These are phyloP conservation scores for Chymomyza costata DNA, from an alignment of 1,140 invertebrate genomes.

Conservation along the genomic window DNA sequence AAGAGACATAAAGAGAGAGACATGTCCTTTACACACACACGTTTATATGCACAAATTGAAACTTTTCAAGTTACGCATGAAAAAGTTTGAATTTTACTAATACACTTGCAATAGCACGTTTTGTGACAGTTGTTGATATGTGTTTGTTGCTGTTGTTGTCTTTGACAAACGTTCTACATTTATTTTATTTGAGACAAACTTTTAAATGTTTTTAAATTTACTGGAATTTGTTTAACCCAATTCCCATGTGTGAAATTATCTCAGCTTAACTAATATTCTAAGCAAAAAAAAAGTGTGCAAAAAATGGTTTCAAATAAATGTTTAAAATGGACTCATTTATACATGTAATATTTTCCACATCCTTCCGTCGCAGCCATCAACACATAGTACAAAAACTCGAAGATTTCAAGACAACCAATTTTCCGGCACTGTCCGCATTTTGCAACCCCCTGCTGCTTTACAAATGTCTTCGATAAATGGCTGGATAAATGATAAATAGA, in stretches of 20 bases:
- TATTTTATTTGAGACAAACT: constrained; percentile 50
- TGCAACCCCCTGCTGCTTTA: constrained; percentile 20
- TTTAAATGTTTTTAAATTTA: constrained; percentile 12
- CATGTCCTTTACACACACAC: constrained; percentile 13
- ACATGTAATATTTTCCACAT: constrained; percentile 37
- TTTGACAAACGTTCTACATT: constrained; percentile 10
- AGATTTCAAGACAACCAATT: no score
- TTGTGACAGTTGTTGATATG: constrained; percentile 5
- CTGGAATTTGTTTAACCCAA: constrained; percentile 12
- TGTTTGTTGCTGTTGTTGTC: no score
- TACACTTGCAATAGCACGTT: constrained; percentile 36
- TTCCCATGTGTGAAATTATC: neutral
- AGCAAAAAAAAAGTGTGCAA: constrained; percentile 36
- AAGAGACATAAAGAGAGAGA: constrained; percentile 8
- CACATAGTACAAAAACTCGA: neutral
- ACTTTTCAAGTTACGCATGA: constrained; percentile 59
- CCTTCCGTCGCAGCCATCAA: neutral
- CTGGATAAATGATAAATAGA: constrained; percentile 65
- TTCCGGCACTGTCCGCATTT: no score
- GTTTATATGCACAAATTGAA: constrained; percentile 58
- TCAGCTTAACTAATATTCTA: no score
- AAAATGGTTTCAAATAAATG: constrained; percentile 58
- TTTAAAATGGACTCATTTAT: constrained; percentile 59
- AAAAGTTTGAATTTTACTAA: constrained; percentile 56
- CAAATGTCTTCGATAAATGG: constrained; percentile 60